phyloP scores from a whole-genome alignment of 2,797 vertebrate species.

The Odontamblyopus rebecca region DNA sequence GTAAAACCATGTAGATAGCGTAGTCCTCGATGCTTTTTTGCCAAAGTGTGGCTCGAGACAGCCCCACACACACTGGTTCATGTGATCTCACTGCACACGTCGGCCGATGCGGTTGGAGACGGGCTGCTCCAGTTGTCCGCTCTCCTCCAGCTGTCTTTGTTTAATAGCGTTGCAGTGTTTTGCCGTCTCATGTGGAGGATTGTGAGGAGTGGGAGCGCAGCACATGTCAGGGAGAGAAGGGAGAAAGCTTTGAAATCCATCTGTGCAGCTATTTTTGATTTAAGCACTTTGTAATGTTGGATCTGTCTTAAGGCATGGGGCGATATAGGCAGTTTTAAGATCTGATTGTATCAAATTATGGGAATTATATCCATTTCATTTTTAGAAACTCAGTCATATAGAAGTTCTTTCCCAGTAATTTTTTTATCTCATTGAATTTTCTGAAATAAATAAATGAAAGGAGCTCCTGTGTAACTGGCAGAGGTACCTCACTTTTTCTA shows the following conservation, averaged over 20 bases:
- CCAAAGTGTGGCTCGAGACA: constrained; percentile 72
- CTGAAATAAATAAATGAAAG: too few species aligned
- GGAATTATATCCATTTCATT: too few species aligned
- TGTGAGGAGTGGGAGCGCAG: constrained; percentile 23
- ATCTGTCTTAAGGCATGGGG: constrained; percentile 15
- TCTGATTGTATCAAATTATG: neutral
- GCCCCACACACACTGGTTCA: constrained; percentile 46
- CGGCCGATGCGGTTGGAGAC: neutral
- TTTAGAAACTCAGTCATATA: too few species aligned
- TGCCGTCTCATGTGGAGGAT: constrained; percentile 8
- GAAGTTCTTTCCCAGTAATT: too few species aligned
- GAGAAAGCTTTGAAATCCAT: constrained; percentile 38
- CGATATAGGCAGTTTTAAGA: neutral
- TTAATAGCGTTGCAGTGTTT: constrained; percentile 24
- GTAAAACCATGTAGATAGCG: constrained; percentile 54
- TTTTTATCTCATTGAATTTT: too few species aligned
- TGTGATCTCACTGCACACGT: constrained; percentile 33
- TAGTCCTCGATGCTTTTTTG: constrained; percentile 60
- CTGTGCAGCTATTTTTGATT: constrained; percentile 29
- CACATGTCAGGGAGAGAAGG: constrained; percentile 20
- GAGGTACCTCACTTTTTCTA: too few species aligned
- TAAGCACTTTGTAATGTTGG: constrained; percentile 40
- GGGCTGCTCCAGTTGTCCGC: constrained; percentile 30
- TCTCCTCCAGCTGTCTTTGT: constrained; percentile 29
- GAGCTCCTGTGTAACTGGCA: too few species aligned